Base-by-base conservation (phyloP, 2,113 vertebrate species). In the Albula glossodonta region DNA sequence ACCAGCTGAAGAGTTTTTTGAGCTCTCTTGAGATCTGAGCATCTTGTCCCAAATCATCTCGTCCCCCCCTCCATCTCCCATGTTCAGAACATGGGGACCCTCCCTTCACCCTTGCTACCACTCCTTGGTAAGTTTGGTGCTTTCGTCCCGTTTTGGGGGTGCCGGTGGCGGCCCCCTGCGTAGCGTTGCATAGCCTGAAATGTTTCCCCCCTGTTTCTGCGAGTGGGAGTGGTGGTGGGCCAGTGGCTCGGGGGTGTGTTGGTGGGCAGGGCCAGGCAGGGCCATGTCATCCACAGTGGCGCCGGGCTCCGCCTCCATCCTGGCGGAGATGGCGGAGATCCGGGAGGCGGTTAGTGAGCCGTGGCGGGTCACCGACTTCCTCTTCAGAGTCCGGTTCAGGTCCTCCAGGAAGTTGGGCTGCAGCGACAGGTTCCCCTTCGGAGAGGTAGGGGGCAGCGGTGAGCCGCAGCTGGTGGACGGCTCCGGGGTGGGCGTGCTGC, bases 231-330 rank as follows among this genome's bases (percentile, higher is more conserved):
- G 94, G 91, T 99, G 96, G 92, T 99, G 97, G 0, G 98, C 31
- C 31, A 41, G 31, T 1, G 31, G 31, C 31, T 41, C 31, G 31
- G 31, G 31, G 31, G 31, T 41, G 31, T 41, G 31, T 41, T 41
- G 31, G 31, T 41, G 98, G 0, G 98, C 98, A 0, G 98, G 98
- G 0, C 97, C 98, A 0, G 98, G 94, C 87, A 99, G 91, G 0
- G 96, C 98, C 98, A 99, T 99, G 90, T 99, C 98, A 25, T 99
- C 98, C 98, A 99, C 97, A 85, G 98, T 99, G 91, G 97, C 95
- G 0, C 96, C 95, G 3, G 97, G 97, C 86, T 99, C 97, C 15
- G 96, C 91, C 89, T 99, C 97, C 15, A 96, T 91, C 89, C 96
- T 94, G 84, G 93, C 87, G 11, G 97, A 96, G 87, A 95, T 94